Evolutionary conservation across 2,888 invertebrate species (phyloP).

Genomic region (Beris chalybata): DNA sequence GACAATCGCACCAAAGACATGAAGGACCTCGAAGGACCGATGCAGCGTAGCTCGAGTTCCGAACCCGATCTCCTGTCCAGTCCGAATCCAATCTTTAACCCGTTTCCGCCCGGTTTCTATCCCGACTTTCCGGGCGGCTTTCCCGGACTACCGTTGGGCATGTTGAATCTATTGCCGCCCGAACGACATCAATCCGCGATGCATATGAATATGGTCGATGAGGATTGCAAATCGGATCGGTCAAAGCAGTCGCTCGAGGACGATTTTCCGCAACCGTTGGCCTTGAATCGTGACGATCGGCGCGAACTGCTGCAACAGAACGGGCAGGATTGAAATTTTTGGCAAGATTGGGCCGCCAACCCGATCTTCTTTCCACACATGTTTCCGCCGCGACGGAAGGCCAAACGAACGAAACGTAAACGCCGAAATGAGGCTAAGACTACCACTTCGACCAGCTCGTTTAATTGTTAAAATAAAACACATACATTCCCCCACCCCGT

Average conservation of each 20-base stretch:
- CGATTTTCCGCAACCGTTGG: constrained; percentile 59
- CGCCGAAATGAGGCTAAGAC: constrained; percentile 36
- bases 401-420: constrained; percentile 36
- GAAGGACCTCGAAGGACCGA: constrained; percentile 52
- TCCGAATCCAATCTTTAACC: constrained; percentile 71
- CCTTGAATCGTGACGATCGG: constrained; percentile 64
- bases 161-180: constrained; percentile 81
- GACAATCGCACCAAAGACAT: constrained; percentile 48
- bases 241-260: constrained; percentile 66
- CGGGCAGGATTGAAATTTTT: constrained; percentile 72
- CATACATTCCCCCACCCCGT: too few species aligned
- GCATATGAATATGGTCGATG: constrained; percentile 64
- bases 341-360: constrained; percentile 57
- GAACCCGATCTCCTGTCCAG: constrained; percentile 67
- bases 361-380: constrained; percentile 54
- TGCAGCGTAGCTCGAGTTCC: constrained; percentile 65
- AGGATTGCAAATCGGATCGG: constrained; percentile 67
- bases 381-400: constrained; percentile 33
- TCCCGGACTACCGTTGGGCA: constrained; percentile 76
- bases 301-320: constrained; percentile 75
- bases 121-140: constrained; percentile 80
- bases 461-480: constrained; percentile 9
- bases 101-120: constrained; percentile 79
- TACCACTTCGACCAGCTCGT: constrained; percentile 4
- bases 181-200: constrained; percentile 67